Evolutionary conservation across 2,888 invertebrate genomes (phyloP), one percentile per base, ranked within the genome.

Genomic region (Acleris cristana): DNA sequence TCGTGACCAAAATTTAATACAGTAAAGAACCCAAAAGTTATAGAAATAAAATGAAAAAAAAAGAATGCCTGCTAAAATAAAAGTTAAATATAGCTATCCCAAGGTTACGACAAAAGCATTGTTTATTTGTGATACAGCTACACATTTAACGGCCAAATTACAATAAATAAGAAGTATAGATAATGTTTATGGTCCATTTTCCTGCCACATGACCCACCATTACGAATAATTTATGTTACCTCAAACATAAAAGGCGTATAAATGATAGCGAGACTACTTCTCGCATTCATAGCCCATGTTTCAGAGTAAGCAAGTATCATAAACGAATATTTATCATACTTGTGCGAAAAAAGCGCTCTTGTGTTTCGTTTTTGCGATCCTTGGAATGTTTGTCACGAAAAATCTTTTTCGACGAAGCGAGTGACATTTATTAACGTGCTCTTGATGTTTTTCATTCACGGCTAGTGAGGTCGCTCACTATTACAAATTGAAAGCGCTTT

Each of bases 251-350:
- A 72, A 58, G 69, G 71, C 71, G 67, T 54, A 72, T 77, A 79
- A 82, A 73, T 79, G 77, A 82, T 81, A 71, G 74, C 71, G 26
- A 63, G 69, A 73, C 76, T 80, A 73, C 72, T 70, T 81, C 74
- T 73, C 69, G 73, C 76, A 73, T 75, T 76, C 72, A 76, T 76
- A 78, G 75, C 75, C 40, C 75, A 73, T 74, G 71, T 73, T 73
- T 65, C 70, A 70, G 65, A 57, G 65, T 69, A 69, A 65, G 71
- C 60, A 61, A 71, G 70, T 70, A 77, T 74, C 71, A 77, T 78
- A 77, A 79, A 82, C 73, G 76, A 70, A 72, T 76, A 71, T 79
- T 80, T 79, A 78, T 81, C 75, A 79, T 81, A 76, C 81, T 74
- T 74, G 75, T 71, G 77, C 78, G 76, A 76, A 80, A 77, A 78